Base-by-base conservation (phyloP, 2,888 invertebrate genomes). In the Conomelus anceps region DNA sequence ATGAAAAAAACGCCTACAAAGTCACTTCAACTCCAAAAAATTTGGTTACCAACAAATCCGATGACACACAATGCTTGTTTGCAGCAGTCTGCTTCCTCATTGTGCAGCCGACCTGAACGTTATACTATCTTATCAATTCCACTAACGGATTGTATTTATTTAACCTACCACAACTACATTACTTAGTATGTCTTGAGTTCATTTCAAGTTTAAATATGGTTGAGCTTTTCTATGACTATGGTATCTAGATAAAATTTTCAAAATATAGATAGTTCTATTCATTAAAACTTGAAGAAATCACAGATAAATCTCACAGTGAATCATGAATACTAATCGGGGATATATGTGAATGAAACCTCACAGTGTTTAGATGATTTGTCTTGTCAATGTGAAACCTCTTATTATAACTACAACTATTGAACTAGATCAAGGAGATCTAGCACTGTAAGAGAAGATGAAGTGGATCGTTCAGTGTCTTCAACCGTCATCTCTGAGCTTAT, bases 401-500 rank as follows among this genome's bases (percentile, higher is more conserved):
- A 63, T 13, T 63, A 20, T 63, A n/a, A 63, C 1, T 3, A 1
- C 34, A n/a, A 63, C 63, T 63, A 63, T 86, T 86, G 29, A 24
- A 29, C 86, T 11, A 93, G 91, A 84, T 93, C 92, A 20, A 93
- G 92, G 29, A 93, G 90, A 90, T 92, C 92, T 90, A 92, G 91
- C 13, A 86, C 86, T 6, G 86, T 86, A 17, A 86, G 24, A 0
- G 23, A 29, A 4, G 24, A 22, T 1, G 24, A 20, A 4, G 23
- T 89, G 91, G 92, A 91, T 4, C 91, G 90, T 22, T 91, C 89
- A 85, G 92, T 91, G 4, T 91, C 90, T 22, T 91, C 89, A 86
- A 92, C 91, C 86, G 92, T 7, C 92, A 93, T 92, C 88, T 93
- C 92, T 3, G 92, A 92, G 6, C 92, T 91, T 84, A 92, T 91